Evolutionary conservation across 1,140 invertebrate species (phyloP).

Genomic region (Sycophaga agraensis): DNA sequence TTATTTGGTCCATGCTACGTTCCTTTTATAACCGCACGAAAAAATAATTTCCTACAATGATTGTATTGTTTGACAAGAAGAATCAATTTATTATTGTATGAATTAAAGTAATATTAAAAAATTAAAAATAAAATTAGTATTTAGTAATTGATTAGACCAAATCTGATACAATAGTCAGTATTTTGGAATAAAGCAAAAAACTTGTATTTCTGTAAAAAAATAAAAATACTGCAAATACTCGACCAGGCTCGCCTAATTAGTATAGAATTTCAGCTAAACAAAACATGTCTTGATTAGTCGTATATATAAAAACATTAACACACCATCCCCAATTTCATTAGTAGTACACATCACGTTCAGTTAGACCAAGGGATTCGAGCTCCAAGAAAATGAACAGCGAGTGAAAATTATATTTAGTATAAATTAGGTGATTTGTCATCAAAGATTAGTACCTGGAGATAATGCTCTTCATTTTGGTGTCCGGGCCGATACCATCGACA

Average conservation of each 20-base stretch:
- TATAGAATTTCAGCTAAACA: neutral
- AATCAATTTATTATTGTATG: too few relatives aligned
- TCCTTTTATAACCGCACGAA: too few relatives aligned
- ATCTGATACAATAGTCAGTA: too few relatives aligned
- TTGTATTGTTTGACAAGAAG: too few relatives aligned
- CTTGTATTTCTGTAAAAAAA: conserved; percentile 3
- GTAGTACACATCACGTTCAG: neutral
- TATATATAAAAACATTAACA: conserved; percentile 4
- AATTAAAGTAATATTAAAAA: too few relatives aligned
- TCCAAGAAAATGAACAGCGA: neutral
- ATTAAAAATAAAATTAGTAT: too few relatives aligned
- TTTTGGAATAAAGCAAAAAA: neutral
- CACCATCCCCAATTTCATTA: conserved; percentile 6
- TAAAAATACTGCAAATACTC: too few relatives aligned
- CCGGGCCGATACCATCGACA: conserved; percentile 60
- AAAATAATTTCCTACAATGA: too few relatives aligned
- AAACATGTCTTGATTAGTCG: conserved; percentile 8
- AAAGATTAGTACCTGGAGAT: conserved; percentile 67
- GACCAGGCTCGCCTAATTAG: too few relatives aligned
- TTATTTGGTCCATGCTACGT: neutral
- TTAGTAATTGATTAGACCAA: too few relatives aligned
- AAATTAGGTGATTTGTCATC: conserved; percentile 1
- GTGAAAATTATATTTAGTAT: neutral
- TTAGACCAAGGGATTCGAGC: neutral
- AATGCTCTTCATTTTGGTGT: conserved; percentile 79